These are phyloP conservation scores for Spodoptera frugiperda DNA, from an alignment of 1,140 invertebrate species.

Conservation along the genomic window DNA sequence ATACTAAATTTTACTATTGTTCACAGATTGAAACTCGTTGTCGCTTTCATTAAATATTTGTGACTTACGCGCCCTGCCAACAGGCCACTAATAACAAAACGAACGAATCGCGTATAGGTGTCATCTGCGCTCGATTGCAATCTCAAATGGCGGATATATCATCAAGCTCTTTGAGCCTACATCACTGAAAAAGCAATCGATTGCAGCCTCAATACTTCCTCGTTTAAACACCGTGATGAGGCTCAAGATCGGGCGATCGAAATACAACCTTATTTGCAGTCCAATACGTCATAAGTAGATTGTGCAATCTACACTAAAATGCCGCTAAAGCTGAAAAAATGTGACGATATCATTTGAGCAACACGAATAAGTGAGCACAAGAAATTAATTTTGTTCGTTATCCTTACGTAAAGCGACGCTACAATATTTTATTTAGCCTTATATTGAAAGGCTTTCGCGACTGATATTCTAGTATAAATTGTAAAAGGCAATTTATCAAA, in stretches of 20 bases:
- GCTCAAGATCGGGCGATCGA: too few relatives aligned
- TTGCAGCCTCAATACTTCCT: too few relatives aligned
- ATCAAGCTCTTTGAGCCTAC: too few relatives aligned
- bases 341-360: slow-evolving; percentile 24
- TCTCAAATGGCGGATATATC: too few relatives aligned
- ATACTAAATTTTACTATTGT: slow-evolving; percentile 1
- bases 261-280: neutral
- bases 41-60: too few relatives aligned
- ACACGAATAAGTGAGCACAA: slow-evolving; percentile 29
- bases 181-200: too few relatives aligned
- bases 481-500: neutral
- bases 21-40: neutral
- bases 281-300: neutral
- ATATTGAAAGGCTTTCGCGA: neutral
- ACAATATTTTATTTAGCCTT: slow-evolving; percentile 1
- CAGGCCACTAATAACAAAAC: too few relatives aligned
- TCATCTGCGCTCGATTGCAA: too few relatives aligned
- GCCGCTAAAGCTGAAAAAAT: neutral
- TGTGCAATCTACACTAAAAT: neutral
- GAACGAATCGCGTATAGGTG: too few relatives aligned
- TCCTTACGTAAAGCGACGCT: neutral
- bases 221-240: too few relatives aligned
- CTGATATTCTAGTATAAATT: neutral
- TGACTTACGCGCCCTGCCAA: too few relatives aligned
- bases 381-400: neutral